phyloP scores from a whole-genome alignment of 2,888 invertebrate species.

The Lottia scabra region DNA sequence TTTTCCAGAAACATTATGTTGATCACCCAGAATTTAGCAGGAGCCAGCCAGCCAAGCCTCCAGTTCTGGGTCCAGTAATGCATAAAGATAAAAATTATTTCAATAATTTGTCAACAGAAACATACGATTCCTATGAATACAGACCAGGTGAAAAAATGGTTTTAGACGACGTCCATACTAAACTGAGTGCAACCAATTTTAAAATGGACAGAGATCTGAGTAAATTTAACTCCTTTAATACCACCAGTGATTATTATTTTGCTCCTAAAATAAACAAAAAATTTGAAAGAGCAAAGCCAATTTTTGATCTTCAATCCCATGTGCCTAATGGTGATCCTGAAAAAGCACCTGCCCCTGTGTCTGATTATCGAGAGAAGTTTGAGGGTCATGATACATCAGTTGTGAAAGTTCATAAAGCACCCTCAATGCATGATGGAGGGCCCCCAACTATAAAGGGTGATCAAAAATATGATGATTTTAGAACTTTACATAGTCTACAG shows the following conservation, averaged over 20 bases:
- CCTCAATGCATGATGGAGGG: constrained; percentile 57
- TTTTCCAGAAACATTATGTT: constrained; percentile 60
- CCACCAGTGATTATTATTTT: constrained; percentile 58
- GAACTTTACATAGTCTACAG: constrained; percentile 53
- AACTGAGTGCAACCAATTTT: constrained; percentile 59
- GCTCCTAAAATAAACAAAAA: constrained; percentile 47
- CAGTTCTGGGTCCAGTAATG: constrained; percentile 58
- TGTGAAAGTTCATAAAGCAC: constrained; percentile 46
- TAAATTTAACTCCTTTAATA: constrained; percentile 56
- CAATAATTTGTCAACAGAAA: constrained; percentile 58
- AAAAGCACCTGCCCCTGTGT: constrained; percentile 54
- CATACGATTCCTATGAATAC: constrained; percentile 49
- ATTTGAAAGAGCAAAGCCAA: constrained; percentile 26
- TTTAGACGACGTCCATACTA: constrained; percentile 42
- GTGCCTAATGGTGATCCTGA: constrained; percentile 61
- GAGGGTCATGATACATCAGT: constrained; percentile 53
- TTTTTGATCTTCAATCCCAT: constrained; percentile 35
- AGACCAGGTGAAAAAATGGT: constrained; percentile 48
- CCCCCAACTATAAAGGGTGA: constrained; percentile 63
- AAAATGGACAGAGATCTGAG: constrained; percentile 62
- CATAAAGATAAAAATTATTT: constrained; percentile 57
- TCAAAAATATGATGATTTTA: constrained; percentile 48
- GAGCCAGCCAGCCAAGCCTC: constrained; percentile 47
- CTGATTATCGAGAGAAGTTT: constrained; percentile 58
- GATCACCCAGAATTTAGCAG: constrained; percentile 44